Percentiles rank a stretch among this genome's conserved stretches.
Evolutionary conservation across 2,797 vertebrate genomes (phyloP).

Genomic region (Euthynnus affinis): DNA sequence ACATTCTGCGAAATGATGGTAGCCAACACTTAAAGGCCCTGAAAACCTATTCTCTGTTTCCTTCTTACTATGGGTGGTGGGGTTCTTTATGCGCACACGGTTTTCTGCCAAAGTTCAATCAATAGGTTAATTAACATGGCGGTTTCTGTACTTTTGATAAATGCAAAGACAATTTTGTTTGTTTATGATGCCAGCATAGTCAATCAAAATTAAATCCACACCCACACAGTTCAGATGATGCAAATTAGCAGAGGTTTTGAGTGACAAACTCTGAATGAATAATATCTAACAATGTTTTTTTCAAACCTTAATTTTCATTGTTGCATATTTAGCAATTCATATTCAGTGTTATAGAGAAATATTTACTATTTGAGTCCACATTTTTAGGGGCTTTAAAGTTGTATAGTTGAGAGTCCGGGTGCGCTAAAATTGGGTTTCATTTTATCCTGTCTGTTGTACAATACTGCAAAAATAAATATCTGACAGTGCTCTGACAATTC

Average conservation of each 20-base stretch:
- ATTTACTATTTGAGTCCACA: neutral
- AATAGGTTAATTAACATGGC: neutral
- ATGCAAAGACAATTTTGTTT: neutral
- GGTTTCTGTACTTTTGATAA: neutral
- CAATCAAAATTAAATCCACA: neutral
- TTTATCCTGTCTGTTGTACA: neutral
- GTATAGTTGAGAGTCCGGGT: neutral
- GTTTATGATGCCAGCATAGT: neutral
- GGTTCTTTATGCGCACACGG: too few relatives aligned
- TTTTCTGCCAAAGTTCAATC: too few relatives aligned
- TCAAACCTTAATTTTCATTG: neutral
- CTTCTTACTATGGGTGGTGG: too few relatives aligned
- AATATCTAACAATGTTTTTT: neutral
- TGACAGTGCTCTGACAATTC: conserved; percentile 17
- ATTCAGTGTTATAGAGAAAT: neutral
- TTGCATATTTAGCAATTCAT: conserved; percentile 7
- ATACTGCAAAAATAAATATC: neutral
- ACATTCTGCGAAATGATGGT: neutral
- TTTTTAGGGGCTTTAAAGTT: neutral
- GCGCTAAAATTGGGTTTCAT: neutral
- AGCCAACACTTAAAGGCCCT: neutral
- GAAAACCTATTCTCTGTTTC: neutral
- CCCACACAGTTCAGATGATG: conserved; percentile 1
- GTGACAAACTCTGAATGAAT: neutral
- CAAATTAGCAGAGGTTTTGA: neutral